phyloP scores from a whole-genome alignment of 2,113 vertebrate genomes.

The Poicephalus gulielmi region DNA sequence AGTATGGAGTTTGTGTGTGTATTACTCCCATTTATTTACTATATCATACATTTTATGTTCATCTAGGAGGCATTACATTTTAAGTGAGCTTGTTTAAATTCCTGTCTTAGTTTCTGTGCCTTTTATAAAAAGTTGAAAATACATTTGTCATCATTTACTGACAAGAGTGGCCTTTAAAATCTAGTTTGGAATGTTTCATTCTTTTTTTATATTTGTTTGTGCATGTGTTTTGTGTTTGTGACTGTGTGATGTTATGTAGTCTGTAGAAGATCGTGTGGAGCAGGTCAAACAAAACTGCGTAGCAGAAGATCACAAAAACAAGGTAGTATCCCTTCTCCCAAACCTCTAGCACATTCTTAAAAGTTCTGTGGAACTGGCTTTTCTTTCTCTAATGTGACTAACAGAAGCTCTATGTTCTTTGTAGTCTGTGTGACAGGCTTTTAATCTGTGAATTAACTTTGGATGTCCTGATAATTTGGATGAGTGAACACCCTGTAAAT shows the following conservation, averaged over 20 bases:
- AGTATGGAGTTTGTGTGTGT: constrained; percentile 60
- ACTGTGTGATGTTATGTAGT: constrained; percentile 87
- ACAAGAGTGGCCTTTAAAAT: constrained; percentile 71
- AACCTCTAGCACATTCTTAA: constrained; percentile 62
- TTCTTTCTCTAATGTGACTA: constrained; percentile 45
- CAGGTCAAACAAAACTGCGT: constrained; percentile 89
- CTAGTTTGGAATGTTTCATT: constrained; percentile 74
- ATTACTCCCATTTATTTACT: constrained; percentile 51
- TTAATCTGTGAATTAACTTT: constrained; percentile 34
- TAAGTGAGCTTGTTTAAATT: constrained; percentile 58
- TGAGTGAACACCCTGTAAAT: constrained; percentile 46
- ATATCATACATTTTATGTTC: constrained; percentile 58
- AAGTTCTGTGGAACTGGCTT: constrained; percentile 66
- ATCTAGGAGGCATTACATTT: constrained; percentile 58
- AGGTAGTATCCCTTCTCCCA: constrained; percentile 89
- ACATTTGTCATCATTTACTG: constrained; percentile 69
- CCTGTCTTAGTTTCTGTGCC: constrained; percentile 61
- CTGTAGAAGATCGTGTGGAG: constrained; percentile 95
- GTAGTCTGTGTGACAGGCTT: constrained; percentile 44
- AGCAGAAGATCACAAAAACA: constrained; percentile 89
- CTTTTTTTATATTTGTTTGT: constrained; percentile 86
- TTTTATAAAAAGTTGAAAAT: constrained; percentile 52
- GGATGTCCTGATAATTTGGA: constrained; percentile 12
- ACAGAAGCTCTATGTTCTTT: constrained; percentile 33
- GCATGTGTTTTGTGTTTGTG: constrained; percentile 89